Percentiles rank a stretch among this genome's conserved stretches.
phyloP scores from a whole-genome alignment of 53 echinoderm and acorn worm species.

The Holothuria scabra region DNA sequence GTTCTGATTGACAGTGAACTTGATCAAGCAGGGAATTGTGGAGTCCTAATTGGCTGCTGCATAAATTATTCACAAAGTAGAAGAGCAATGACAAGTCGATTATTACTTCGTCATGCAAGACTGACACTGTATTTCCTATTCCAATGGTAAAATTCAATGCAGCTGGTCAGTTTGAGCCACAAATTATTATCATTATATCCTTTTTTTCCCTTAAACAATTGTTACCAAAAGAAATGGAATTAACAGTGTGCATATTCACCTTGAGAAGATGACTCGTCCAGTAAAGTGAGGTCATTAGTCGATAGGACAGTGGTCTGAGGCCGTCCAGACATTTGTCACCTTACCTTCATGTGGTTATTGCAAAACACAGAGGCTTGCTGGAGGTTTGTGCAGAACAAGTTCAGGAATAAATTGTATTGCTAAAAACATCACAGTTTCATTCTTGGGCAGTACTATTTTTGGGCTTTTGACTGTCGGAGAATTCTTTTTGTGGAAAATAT shows the following conservation, averaged over 20 bases:
- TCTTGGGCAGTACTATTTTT: no score
- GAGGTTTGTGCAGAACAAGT: neutral
- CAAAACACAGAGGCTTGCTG: neutral
- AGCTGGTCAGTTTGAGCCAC: constrained; percentile 26
- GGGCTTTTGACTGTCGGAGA: no score
- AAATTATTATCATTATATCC: neutral
- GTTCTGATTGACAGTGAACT: no score
- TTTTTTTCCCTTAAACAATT: neutral
- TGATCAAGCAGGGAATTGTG: no score
- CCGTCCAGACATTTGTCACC: constrained; percentile 7
- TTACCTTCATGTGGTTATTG: neutral
- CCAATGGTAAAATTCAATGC: neutral
- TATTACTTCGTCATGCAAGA: constrained; percentile 12
- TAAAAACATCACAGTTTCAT: no score
- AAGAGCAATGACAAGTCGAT: constrained; percentile 12
- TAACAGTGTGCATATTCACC: constrained; percentile 28
- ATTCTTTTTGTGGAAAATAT: no score
- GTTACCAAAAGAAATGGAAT: constrained; percentile 23
- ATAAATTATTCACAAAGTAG: constrained; percentile 16
- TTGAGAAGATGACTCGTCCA: constrained; percentile 23
- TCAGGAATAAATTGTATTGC: no score
- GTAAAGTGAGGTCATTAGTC: constrained; percentile 36
- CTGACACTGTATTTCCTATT: neutral
- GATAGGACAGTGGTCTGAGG: constrained; percentile 39
- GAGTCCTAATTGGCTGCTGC: no score